Evolutionary conservation across 2,113 vertebrate species (phyloP), one percentile per base, ranked within the genome.

Genomic region (Harpagus bidentatus): DNA sequence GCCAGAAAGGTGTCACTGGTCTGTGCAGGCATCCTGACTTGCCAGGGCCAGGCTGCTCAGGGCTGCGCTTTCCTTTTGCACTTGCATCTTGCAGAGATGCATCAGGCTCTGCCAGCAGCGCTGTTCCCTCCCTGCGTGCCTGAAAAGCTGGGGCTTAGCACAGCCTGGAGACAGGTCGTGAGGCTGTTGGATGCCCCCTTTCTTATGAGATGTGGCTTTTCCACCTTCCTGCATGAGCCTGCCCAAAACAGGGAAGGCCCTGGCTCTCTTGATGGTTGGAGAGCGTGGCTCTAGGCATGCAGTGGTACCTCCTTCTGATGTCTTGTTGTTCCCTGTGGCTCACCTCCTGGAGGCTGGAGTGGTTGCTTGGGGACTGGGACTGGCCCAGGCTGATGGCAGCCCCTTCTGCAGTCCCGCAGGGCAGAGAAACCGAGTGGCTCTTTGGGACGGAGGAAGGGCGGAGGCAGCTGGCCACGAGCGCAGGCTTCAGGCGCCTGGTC

Each of bases 391-490:
- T 92, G 50, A 98, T 74, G 93, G 34, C 47, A 80, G 23, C 48
- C 50, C 48, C 58, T 65, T 88, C 92, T 93, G 65, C 84, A 99
- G 99, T 99, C 76, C 99, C 99, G 14, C 99, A 99, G 96, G 99
- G 99, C 62, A 98, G 99, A 72, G 99, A 99, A 97, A 99, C 99
- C 0, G 99, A 99, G 82, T 99, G 99, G 99, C 98, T 99, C 17
- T 99, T 99, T 91, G 99, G 99, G 61, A 99, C 98, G 5, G 98
- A 98, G 20, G 99, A 99, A 59, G 99, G 99, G 13, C 98, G 98
- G 66, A 97, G 95, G 97, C 99, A 99, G 96, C 96, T 99, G 78
- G 99, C 98, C 1, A 69, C 97, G 83, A 99, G 99, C 2, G 99
- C 99, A 0, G 99, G 99, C 80, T 99, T 99, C 55, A 90, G 98